Percentiles rank a stretch among this genome's conserved stretches.
Evolutionary conservation across 2,113 vertebrate species (phyloP).

Genomic region (Crotalus viridis): DNA sequence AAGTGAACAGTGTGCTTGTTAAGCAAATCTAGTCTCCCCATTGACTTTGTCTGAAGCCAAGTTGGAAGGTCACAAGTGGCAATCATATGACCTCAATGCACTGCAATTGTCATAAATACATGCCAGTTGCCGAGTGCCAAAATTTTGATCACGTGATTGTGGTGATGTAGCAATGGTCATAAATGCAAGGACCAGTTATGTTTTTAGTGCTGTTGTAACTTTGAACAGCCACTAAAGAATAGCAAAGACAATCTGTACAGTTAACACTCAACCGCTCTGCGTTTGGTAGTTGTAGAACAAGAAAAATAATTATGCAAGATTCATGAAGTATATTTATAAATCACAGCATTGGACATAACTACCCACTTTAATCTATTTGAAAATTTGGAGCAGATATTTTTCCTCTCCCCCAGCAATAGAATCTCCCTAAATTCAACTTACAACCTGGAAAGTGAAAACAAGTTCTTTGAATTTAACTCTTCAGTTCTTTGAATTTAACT

Average conservation of each 20-base stretch:
- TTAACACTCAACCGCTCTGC: conserved; percentile 19
- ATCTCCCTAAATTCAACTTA: not conserved
- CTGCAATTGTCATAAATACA: too few relatives aligned
- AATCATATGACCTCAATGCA: too few relatives aligned
- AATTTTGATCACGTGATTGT: too few relatives aligned
- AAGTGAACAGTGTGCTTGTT: too few relatives aligned
- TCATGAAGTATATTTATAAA: conserved; percentile 40
- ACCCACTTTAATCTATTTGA: conserved; percentile 22
- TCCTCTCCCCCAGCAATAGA: not conserved
- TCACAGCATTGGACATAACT: conserved; percentile 9
- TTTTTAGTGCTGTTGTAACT: too few relatives aligned
- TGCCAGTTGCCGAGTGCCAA: too few relatives aligned
- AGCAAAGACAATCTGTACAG: not conserved
- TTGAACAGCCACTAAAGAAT: not conserved
- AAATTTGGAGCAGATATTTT: conserved; percentile 10
- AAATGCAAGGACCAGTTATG: too few relatives aligned
- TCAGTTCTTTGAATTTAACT: not conserved
- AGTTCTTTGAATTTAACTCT: not conserved
- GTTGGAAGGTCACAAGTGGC: too few relatives aligned
- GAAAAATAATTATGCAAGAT: not conserved
- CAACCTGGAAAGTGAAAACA: not conserved
- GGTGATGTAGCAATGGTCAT: too few relatives aligned
- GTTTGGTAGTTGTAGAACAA: not conserved
- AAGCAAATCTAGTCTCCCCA: too few relatives aligned
- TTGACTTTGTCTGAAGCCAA: too few relatives aligned